Conservation (phyloP, 2,113 vertebrate genomes). For the Archocentrus centrarchus region DNA sequence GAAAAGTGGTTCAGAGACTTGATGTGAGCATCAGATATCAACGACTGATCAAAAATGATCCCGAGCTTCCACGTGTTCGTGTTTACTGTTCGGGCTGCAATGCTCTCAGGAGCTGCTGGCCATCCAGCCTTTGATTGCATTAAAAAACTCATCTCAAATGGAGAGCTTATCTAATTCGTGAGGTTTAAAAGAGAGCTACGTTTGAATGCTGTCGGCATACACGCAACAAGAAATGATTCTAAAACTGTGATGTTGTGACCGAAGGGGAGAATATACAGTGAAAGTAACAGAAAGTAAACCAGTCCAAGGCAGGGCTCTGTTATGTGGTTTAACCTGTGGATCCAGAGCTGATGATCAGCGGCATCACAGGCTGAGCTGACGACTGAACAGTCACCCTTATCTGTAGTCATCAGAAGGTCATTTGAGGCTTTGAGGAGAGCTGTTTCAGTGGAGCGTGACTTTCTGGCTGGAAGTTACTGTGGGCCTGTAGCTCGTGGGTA, state of each 20-base stretch:
- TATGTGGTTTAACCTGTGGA: neutral
- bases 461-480: neutral
- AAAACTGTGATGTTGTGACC: neutral
- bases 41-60: too few species aligned
- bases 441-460: neutral
- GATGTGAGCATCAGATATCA: too few species aligned
- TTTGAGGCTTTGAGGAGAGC: rapidly evolving
- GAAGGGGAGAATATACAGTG: neutral
- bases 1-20: too few species aligned
- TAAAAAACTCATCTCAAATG: neutral
- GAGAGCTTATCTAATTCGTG: neutral
- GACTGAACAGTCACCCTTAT: neutral
- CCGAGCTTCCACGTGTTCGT: too few species aligned
- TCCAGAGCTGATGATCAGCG: neutral
- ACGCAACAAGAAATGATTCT: neutral
- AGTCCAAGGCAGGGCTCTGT: too few species aligned
- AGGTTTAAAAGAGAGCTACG: rapidly evolving
- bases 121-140: neutral
- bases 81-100: too few species aligned
- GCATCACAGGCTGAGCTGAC: neutral
- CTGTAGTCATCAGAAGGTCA: neutral
- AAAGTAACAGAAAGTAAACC: neutral
- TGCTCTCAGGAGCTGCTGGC: neutral
- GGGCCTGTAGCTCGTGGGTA: neutral
- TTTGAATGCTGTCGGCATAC: neutral